Percentiles rank a stretch among this genome's conserved stretches.
Conservation (phyloP, 2,797 vertebrate species). For the Bovichtus variegatus region DNA sequence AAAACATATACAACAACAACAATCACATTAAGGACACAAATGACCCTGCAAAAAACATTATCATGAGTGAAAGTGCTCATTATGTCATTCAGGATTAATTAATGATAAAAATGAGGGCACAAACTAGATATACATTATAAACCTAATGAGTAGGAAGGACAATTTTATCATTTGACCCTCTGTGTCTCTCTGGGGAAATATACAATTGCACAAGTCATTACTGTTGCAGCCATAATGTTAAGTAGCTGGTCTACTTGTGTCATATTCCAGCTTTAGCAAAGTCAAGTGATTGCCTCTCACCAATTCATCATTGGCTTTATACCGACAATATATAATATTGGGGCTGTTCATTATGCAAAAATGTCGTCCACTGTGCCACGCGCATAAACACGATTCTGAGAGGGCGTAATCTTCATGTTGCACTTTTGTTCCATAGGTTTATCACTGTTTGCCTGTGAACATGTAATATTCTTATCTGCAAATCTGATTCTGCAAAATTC, state of each 20-base stretch:
- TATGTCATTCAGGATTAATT: slow-evolving; percentile 83
- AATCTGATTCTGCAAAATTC: slow-evolving; percentile 46
- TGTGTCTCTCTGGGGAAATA: slow-evolving; percentile 77
- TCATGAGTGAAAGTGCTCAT: slow-evolving; percentile 66
- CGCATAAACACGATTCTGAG: slow-evolving; percentile 19
- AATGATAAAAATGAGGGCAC: slow-evolving; percentile 79
- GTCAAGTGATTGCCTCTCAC: slow-evolving; percentile 80
- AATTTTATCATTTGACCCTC: slow-evolving; percentile 81
- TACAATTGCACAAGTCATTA: slow-evolving; percentile 80
- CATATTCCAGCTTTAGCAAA: slow-evolving; percentile 79
- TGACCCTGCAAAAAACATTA: slow-evolving; percentile 27
- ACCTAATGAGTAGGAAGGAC: slow-evolving; percentile 77
- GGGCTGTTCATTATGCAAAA: slow-evolving; percentile 65
- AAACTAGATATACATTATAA: slow-evolving; percentile 77
- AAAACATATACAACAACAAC: not conserved
- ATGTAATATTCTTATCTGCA: slow-evolving; percentile 10
- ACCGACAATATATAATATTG: slow-evolving; percentile 40
- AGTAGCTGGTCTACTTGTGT: slow-evolving; percentile 85
- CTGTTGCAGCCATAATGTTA: slow-evolving; percentile 82
- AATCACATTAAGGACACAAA: slow-evolving; percentile 6
- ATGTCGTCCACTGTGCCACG: slow-evolving; percentile 25
- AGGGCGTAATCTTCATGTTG: slow-evolving; percentile 27
- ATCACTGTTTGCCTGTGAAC: slow-evolving; percentile 20
- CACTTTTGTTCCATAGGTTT: slow-evolving; percentile 25
- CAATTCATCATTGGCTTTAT: slow-evolving; percentile 73